Evolutionary conservation across 2,113 vertebrate species (phyloP).

Genomic region (Bagarius yarrelli): DNA sequence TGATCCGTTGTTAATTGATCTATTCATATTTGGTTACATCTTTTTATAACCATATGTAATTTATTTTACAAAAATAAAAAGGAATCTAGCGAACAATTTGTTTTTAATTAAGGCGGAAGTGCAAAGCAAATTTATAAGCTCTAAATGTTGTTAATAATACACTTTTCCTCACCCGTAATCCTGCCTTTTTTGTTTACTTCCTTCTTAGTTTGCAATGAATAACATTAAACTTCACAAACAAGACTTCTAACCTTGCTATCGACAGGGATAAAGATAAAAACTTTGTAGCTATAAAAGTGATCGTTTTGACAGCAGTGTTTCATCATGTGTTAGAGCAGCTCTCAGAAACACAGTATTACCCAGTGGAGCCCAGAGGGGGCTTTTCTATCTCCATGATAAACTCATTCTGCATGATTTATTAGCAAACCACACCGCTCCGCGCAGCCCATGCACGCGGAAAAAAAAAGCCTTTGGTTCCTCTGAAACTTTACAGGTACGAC

Average conservation of each 20-base stretch:
- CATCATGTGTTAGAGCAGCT: constrained; percentile 73
- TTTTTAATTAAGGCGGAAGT: constrained; percentile 59
- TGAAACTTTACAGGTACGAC: constrained; percentile 51
- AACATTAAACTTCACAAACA: constrained; percentile 63
- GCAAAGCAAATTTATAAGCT: constrained; percentile 40
- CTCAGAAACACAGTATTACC: constrained; percentile 72
- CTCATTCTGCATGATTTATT: constrained; percentile 82
- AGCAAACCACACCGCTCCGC: constrained; percentile 68
- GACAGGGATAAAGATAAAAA: constrained; percentile 69
- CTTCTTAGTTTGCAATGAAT: constrained; percentile 59
- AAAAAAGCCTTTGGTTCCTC: constrained; percentile 45
- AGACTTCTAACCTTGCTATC: constrained; percentile 63
- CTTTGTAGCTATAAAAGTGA: constrained; percentile 71
- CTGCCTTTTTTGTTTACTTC: constrained; percentile 45
- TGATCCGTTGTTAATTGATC: background rate
- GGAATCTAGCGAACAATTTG: constrained; percentile 52
- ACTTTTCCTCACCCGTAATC: background rate
- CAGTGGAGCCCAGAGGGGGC: constrained; percentile 72
- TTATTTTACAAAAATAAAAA: background rate
- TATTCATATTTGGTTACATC: background rate
- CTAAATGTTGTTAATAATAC: constrained; percentile 28
- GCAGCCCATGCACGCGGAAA: constrained; percentile 48
- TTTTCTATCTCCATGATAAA: constrained; percentile 77
- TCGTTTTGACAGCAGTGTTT: constrained; percentile 74
- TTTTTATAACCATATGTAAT: too few relatives aligned